phyloP scores from a whole-genome alignment of 2,888 invertebrate species.

The Erebia epiphron region DNA sequence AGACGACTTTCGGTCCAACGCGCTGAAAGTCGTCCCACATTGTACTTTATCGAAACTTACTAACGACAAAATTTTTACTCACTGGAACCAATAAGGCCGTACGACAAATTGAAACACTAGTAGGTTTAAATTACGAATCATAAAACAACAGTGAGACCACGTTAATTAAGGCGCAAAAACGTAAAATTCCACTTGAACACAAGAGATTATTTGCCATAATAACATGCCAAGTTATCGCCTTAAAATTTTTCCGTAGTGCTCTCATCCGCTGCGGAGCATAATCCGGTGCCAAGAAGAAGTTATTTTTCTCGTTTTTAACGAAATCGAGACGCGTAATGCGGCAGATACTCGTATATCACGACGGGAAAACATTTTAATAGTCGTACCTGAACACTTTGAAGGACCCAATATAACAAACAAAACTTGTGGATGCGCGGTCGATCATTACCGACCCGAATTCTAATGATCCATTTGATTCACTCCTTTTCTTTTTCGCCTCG shows the following conservation, averaged over 20 bases:
- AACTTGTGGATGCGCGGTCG: constrained; percentile 63
- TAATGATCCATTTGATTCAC: constrained; percentile 77
- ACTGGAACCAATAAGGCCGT: no score
- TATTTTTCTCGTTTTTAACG: constrained; percentile 47
- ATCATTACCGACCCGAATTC: constrained; percentile 79
- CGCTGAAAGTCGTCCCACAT: no score
- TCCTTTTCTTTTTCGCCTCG: constrained; percentile 74
- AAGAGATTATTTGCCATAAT: constrained; percentile 44
- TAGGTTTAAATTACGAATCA: neutral
- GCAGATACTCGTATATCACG: constrained; percentile 38
- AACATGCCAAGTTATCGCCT: constrained; percentile 48
- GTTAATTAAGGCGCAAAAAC: constrained; percentile 37
- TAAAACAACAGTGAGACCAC: constrained; percentile 16
- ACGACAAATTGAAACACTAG: no score
- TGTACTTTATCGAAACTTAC: no score
- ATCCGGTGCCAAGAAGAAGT: constrained; percentile 47
- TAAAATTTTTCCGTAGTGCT: constrained; percentile 46
- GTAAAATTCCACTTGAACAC: constrained; percentile 35
- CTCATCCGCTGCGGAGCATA: constrained; percentile 45
- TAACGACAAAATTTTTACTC: no score
- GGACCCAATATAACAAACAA: constrained; percentile 72
- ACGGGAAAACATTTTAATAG: constrained; percentile 55
- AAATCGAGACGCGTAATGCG: constrained; percentile 46
- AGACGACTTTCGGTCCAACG: no score
- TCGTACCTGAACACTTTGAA: constrained; percentile 57